Evolutionary conservation across 1,140 invertebrate species (phyloP).

Genomic region (Lepidotrigona ventralis): DNA sequence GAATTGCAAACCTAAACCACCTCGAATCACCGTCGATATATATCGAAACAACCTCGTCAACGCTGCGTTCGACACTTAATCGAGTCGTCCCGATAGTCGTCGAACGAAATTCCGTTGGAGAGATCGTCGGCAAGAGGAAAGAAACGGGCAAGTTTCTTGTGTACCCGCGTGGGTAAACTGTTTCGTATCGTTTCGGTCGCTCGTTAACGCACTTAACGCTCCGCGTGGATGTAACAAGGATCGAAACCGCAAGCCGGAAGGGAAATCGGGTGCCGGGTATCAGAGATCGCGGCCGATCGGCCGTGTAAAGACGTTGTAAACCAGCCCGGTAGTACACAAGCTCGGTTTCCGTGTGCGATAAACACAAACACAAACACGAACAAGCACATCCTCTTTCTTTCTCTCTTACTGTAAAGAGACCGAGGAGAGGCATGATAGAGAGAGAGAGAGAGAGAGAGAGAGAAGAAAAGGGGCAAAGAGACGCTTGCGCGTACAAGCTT

Average conservation of each 20-base stretch:
- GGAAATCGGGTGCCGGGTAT: conserved; percentile 40
- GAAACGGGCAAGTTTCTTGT: neutral
- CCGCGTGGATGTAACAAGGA: neutral
- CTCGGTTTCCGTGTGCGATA: conserved; percentile 10
- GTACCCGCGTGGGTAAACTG: too few relatives aligned
- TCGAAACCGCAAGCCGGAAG: conserved; percentile 21
- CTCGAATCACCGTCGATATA: neutral
- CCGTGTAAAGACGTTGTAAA: conserved; percentile 57
- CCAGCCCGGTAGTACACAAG: conserved; percentile 9
- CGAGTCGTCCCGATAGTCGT: neutral
- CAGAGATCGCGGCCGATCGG: conserved; percentile 23
- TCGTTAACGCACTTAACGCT: neutral
- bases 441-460: neutral
- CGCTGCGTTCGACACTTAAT: neutral
- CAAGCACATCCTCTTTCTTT: neutral
- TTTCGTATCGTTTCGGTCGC: neutral
- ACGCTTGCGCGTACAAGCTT: conserved; percentile 14
- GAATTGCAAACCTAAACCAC: neutral
- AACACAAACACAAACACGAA: conserved; percentile 2
- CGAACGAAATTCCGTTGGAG: too few relatives aligned
- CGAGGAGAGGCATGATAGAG: neutral
- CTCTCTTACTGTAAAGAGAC: neutral
- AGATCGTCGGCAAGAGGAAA: neutral
- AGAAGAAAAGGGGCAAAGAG: neutral
- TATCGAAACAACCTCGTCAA: neutral